Evolutionary conservation across 1,140 invertebrate genomes (phyloP).

Genomic region (Drosophila kohkoa): DNA sequence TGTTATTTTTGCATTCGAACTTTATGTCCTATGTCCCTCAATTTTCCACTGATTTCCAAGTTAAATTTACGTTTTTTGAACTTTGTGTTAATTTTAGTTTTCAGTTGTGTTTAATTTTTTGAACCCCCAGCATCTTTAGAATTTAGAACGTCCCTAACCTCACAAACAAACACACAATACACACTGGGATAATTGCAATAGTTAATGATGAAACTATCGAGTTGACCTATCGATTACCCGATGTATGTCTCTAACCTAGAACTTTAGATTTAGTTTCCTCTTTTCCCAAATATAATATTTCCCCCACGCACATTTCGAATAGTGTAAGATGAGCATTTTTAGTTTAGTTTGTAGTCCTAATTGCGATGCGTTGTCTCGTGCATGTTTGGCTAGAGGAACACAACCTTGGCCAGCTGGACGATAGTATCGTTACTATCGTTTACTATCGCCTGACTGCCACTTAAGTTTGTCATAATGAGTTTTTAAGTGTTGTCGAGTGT

Average conservation of each 20-base stretch:
- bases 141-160: constrained; percentile 46
- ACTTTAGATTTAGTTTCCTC: neutral
- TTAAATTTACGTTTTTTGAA: constrained; percentile 29
- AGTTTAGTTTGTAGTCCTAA: constrained; percentile 10
- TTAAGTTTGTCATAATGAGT: constrained; percentile 10
- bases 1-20: constrained; percentile 7
- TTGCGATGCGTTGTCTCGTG: constrained; percentile 15
- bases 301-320: neutral
- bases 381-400: constrained; percentile 19
- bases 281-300: neutral
- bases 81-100: constrained; percentile 40
- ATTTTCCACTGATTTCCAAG: constrained; percentile 3
- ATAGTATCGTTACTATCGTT: constrained; percentile 9
- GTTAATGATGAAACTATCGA: neutral
- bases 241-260: constrained; percentile 22
- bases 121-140: constrained; percentile 34
- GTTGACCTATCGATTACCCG: neutral
- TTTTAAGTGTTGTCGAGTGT: constrained; percentile 66
- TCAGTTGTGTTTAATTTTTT: constrained; percentile 43
- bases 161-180: constrained; percentile 14
- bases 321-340: neutral
- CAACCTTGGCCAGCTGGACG: neutral
- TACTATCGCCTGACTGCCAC: neutral
- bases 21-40: neutral
- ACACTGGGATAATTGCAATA: constrained; percentile 15